Evolutionary conservation across 2,113 vertebrate genomes (phyloP), one percentile per base, ranked within the genome.

Genomic region (Varanus komodoensis): DNA sequence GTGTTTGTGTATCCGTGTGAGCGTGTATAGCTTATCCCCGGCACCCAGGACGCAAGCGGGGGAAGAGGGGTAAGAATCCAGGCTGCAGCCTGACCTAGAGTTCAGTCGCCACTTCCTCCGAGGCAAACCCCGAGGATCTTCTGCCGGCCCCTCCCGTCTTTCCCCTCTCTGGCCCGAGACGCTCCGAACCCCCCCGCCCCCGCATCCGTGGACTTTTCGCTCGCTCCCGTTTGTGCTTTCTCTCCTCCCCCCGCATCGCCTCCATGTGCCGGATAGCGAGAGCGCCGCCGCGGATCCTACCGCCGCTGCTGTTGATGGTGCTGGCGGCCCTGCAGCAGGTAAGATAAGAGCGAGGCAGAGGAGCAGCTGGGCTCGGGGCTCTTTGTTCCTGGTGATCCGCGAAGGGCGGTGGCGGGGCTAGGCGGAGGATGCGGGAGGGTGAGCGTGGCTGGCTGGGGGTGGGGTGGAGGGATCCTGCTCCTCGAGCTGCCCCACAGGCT

Each of bases 181-280:
- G 74, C 57, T 17, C 81, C 81, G 29, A 32, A 29, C 27, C 27
- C 57, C 54, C 88, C 73, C 90, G n/a, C 64, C 54, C 82, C 78
- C 71, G 54, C 54, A 87, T 90, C 93, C 68, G 50, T 34, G 69
- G 93, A 92, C 91, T 93, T 87, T 90, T 67, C 91, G 92, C 89
- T 89, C 90, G 91, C 95, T 54, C 91, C 93, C 79, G 94, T 87
- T 94, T 94, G 95, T 95, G 95, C 93, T 95, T 95, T 94, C 93
- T 89, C 95, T 73, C 94, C 92, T 93, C 92, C 94, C 94, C 95
- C 94, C 92, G 96, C 95, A 92, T 95, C 95, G 97, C 93, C 97
- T 97, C 97, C 97, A 97, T 97, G 97, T 97, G 97, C 96, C 96
- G 97, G 93, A 86, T 94, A 97, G 93, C 94, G 95, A 95, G 96